Percentiles rank a stretch among this genome's conserved stretches.
phyloP scores from a whole-genome alignment of 2,888 invertebrate species.

The Cataglyphis rosenhaueri region DNA sequence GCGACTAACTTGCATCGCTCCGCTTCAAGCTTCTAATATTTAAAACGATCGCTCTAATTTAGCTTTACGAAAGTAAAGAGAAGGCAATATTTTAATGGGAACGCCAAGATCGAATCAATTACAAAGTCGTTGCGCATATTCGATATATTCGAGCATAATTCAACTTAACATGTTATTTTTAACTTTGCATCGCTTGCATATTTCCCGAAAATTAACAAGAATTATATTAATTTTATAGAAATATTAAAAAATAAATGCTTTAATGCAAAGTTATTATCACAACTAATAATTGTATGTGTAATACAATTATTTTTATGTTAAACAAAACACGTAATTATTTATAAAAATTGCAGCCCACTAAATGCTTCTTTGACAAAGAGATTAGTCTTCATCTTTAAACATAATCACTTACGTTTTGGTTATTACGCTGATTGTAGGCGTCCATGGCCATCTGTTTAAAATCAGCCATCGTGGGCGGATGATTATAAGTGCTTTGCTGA shows the following conservation, averaged over 20 bases:
- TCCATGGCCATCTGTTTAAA: slow-evolving; percentile 84
- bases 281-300: background rate
- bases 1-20: slow-evolving; percentile 57
- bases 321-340: background rate
- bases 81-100: slow-evolving; percentile 32
- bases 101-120: slow-evolving; percentile 42
- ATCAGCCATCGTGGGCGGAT: slow-evolving; percentile 82
- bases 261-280: background rate
- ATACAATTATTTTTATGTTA: background rate
- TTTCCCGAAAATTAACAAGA: background rate
- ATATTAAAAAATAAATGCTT: background rate
- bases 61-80: slow-evolving; percentile 38
- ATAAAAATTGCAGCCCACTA: background rate
- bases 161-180: slow-evolving; percentile 37
- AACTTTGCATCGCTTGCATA: background rate
- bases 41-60: slow-evolving; percentile 69
- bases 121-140: slow-evolving; percentile 4
- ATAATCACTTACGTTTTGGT: slow-evolving; percentile 80
- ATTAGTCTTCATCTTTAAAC: background rate
- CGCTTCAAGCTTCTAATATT: slow-evolving; percentile 69
- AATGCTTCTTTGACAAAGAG: background rate
- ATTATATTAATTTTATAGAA: background rate
- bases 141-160: slow-evolving; percentile 41
- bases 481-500: slow-evolving; percentile 76
- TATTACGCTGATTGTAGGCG: slow-evolving; percentile 83